Conservation (phyloP, 2,113 vertebrate genomes). For the Synodontis membranacea region DNA sequence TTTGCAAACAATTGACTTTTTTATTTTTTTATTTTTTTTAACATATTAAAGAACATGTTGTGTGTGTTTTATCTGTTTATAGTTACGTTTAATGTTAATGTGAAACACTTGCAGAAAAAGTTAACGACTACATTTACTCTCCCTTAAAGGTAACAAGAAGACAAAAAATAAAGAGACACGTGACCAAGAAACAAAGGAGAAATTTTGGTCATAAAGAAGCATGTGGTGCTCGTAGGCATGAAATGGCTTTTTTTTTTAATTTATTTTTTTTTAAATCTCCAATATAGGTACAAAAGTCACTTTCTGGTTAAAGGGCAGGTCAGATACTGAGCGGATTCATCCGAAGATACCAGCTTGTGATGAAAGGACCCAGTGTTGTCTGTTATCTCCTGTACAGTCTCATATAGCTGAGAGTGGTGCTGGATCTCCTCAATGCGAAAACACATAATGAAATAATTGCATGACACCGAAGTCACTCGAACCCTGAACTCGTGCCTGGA, state of each 20-base stretch:
- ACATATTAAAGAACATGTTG: background rate
- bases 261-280: too few relatives aligned
- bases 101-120: background rate
- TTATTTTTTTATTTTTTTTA: too few relatives aligned
- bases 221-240: background rate
- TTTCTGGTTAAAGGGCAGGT: conserved; percentile 20
- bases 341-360: background rate
- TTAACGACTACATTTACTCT: background rate
- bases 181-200: background rate
- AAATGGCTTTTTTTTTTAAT: background rate
- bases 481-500: conserved; percentile 36
- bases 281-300: conserved; percentile 14
- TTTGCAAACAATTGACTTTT: too few relatives aligned
- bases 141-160: background rate
- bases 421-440: conserved; percentile 34
- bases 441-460: conserved; percentile 48
- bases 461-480: conserved; percentile 21
- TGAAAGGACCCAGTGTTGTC: conserved; percentile 30
- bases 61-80: background rate
- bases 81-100: too few relatives aligned
- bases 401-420: background rate
- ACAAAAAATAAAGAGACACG: background rate
- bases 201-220: background rate
- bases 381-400: background rate
- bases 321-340: background rate